phyloP scores from a whole-genome alignment of 2,113 vertebrate species.

The Siphamia tubifer region DNA sequence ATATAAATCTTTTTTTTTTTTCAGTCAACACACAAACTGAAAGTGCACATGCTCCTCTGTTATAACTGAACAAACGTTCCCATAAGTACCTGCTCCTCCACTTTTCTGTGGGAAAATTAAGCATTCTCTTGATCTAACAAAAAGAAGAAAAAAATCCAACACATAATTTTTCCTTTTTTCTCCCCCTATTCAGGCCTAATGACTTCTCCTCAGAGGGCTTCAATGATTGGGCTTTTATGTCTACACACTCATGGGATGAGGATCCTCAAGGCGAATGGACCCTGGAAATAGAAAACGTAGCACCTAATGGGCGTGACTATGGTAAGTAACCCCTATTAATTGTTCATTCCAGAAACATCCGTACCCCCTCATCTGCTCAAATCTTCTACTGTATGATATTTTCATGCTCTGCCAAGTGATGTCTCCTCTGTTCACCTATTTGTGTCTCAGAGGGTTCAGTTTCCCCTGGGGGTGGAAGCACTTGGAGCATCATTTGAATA shows the following conservation, averaged over 20 bases:
- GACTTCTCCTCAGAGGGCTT: slow-evolving; percentile 95
- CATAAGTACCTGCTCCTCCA: background rate
- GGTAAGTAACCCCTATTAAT: slow-evolving; percentile 83
- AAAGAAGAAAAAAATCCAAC: background rate
- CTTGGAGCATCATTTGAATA: too few species aligned
- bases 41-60: background rate
- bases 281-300: slow-evolving; percentile 92
- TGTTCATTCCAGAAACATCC: background rate
- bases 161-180: background rate
- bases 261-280: slow-evolving; percentile 92
- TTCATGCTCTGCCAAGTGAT: slow-evolving; percentile 12
- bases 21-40: background rate
- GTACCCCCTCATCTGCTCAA: slow-evolving; percentile 1
- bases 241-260: slow-evolving; percentile 95
- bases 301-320: slow-evolving; percentile 85
- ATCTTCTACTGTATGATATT: background rate
- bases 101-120: background rate
- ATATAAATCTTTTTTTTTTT: slow-evolving; percentile 5
- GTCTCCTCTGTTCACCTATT: background rate
- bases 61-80: background rate
- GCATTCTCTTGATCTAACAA: background rate
- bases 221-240: slow-evolving; percentile 98
- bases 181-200: slow-evolving; percentile 88
- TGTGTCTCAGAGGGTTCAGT: background rate
- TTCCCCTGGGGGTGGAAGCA: too few species aligned